A percentile compares a stretch with the other conserved stretches of the same genome.
phyloP scores from a whole-genome alignment of 2,113 vertebrate genomes.

The Mastomys coucha region DNA sequence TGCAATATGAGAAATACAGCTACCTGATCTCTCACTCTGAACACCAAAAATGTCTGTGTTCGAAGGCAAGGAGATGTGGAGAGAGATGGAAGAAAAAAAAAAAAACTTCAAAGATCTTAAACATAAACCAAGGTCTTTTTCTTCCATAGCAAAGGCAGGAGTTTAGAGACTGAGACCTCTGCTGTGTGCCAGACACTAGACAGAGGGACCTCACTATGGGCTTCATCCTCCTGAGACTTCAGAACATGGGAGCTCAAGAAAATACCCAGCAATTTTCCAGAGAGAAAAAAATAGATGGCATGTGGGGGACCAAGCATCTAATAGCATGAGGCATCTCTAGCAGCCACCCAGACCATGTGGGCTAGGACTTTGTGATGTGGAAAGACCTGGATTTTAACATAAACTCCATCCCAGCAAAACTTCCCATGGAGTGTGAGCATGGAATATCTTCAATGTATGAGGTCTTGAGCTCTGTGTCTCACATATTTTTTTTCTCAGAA shows the following conservation, averaged over 20 bases:
- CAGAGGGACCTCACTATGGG: neutral
- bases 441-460: neutral
- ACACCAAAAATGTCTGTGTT: neutral
- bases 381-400: neutral
- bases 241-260: neutral
- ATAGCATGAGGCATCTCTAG: neutral
- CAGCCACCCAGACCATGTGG: accelerated
- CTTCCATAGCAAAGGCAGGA: neutral
- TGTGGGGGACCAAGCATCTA: neutral
- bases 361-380: neutral
- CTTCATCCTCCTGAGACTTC: neutral
- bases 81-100: neutral
- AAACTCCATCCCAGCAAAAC: neutral
- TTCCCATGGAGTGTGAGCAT: neutral
- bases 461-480: neutral
- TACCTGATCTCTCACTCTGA: neutral
- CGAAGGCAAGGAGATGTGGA: neutral
- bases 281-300: neutral
- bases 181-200: neutral
- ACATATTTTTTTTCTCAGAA: neutral
- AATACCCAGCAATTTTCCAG: neutral
- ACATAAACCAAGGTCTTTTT: neutral
- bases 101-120: neutral
- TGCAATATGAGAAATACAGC: neutral
- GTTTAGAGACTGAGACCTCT: neutral